Evolutionary conservation across 2,797 vertebrate species (phyloP).

Genomic region (Chromobotia macracanthus): DNA sequence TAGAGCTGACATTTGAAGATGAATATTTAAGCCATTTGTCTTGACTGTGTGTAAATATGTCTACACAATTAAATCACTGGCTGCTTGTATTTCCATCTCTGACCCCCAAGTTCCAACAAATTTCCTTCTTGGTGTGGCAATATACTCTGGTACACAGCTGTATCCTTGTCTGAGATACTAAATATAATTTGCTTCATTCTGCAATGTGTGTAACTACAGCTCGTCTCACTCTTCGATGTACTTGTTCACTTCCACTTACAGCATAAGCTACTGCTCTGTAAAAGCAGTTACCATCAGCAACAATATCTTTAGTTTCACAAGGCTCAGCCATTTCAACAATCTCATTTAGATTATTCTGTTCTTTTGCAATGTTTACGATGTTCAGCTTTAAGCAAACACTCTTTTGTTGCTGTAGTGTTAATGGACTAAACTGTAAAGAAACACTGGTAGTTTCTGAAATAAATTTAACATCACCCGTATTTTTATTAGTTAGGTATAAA

Average conservation of each 20-base stretch:
- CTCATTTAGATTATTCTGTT: not conserved
- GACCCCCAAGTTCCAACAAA: constrained; percentile 18
- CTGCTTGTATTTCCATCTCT: too few species aligned
- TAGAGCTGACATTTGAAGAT: rapidly evolving
- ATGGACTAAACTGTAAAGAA: not conserved
- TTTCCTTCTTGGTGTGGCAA: constrained; percentile 6
- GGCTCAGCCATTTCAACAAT: not conserved
- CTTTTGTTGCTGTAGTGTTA: constrained; percentile 10
- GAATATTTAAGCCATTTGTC: constrained; percentile 24
- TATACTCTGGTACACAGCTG: not conserved
- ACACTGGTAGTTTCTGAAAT: not conserved
- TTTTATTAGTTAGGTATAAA: too few species aligned
- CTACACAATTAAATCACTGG: not conserved
- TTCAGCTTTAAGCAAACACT: not conserved
- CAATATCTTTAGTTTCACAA: constrained; percentile 8
- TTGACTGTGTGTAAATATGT: constrained; percentile 31
- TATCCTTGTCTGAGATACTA: not conserved
- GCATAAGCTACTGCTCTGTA: not conserved
- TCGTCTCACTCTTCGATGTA: not conserved
- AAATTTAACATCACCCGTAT: too few species aligned
- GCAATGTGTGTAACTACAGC: not conserved
- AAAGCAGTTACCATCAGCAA: not conserved
- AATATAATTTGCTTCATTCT: not conserved
- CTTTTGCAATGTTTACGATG: not conserved
- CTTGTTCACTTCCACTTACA: not conserved